Evolutionary conservation across 2,113 vertebrate genomes (phyloP), one percentile per base, ranked within the genome.

Genomic region (Heloderma charlesbogerti): DNA sequence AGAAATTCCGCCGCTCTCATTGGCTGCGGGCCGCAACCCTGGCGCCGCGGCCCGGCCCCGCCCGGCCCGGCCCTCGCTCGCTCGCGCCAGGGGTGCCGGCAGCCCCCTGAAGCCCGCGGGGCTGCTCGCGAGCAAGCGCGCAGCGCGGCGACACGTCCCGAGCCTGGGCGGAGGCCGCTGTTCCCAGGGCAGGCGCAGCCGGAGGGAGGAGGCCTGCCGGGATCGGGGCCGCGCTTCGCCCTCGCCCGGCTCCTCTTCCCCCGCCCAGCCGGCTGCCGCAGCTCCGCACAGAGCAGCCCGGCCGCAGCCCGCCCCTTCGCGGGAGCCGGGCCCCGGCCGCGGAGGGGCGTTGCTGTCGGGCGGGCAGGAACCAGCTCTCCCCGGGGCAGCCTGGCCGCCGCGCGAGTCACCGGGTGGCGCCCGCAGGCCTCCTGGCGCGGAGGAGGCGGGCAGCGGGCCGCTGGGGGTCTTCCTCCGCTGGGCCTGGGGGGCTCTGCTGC

Each of bases 1-100:
- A 96, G 94, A 89, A 92, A 94, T 95, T 92, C 95, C 92, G 89
- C 92, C 86, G 92, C 91, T 93, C 91, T 92, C 94, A 94, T 96
- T 95, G 95, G 94, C 78, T 89, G 9, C 34, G 18, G 31, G 88
- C 86, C 93, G 74, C 51, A 60, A 22, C 12, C 5, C 31, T 88
- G 37, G 9, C 63, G 72, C 86, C 43, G 45, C 72, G 3, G 43
- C 40, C 13, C 71, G 5, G 27, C 16, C 16, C 1, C 31, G 3
- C 6, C 37, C 48, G 27, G 80, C 45, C 75, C 40, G 4, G 43
- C 4, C 20, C 37, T 63, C 51, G n/a, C n/a, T n/a, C n/a, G n/a
- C n/a, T n/a, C n/a, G n/a, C n/a, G n/a, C n/a, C n/a, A n/a, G n/a
- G n/a, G n/a, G n/a, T n/a, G n/a, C n/a, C n/a, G n/a, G 34, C 13